A percentile compares a stretch with the other conserved stretches of the same genome.
Conservation (phyloP, 2,797 vertebrate genomes). For the Enteromius thamalakanensis region DNA sequence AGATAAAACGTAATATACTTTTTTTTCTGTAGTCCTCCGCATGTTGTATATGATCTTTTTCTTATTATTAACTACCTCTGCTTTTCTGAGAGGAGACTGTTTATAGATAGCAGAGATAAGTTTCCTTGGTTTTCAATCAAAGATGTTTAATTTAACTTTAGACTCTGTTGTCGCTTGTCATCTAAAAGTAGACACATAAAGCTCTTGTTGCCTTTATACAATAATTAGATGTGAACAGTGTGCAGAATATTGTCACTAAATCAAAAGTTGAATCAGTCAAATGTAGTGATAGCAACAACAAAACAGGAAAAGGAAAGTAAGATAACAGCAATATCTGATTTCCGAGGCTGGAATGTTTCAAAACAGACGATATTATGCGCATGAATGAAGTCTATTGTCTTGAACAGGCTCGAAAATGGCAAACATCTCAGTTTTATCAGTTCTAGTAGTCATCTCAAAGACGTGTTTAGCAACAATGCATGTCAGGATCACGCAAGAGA, state of each 20-base stretch:
- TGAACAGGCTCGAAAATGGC: conserved; percentile 45
- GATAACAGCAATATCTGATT: conserved; percentile 45
- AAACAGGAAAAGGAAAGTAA: conserved; percentile 39
- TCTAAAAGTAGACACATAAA: not conserved
- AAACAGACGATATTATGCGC: conserved; percentile 47
- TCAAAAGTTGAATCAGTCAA: not conserved
- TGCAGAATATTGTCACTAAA: conserved; percentile 5
- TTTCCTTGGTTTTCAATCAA: not conserved
- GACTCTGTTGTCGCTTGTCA: not conserved
- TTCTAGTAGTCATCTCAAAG: conserved; percentile 56
- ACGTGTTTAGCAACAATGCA: conserved; percentile 56
- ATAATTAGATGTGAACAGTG: not conserved
- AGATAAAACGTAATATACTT: not conserved
- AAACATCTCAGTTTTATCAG: conserved; percentile 52
- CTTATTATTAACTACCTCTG: not conserved
- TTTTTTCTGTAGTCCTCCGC: not conserved
- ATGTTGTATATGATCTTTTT: not conserved
- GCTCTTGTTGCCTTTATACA: conserved; percentile 11
- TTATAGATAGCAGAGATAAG: not conserved
- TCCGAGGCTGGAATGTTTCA: conserved; percentile 53
- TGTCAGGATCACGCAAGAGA: conserved; percentile 55
- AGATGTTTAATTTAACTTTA: conserved; percentile 2
- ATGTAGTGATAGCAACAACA: not conserved
- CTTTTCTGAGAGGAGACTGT: not conserved
- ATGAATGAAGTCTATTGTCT: conserved; percentile 58